Conservation (phyloP, 2,888 invertebrate genomes). For the Azorinus chamasolen region DNA sequence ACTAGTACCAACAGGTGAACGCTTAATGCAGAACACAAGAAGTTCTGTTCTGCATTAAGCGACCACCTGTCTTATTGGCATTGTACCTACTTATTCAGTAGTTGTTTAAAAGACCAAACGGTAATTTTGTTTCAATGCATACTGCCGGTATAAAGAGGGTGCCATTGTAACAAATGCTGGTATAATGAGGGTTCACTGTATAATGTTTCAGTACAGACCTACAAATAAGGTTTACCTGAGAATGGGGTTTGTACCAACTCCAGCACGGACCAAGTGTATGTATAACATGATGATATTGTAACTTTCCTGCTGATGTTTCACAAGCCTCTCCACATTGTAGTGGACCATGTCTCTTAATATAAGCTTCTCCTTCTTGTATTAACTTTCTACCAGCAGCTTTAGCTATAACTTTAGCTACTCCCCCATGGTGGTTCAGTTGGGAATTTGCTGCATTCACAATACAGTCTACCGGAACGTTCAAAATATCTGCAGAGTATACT, state of each 20-base stretch:
- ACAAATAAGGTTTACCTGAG: constrained; percentile 9
- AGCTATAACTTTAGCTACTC: constrained; percentile 43
- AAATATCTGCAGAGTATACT: constrained; percentile 47
- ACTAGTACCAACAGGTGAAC: no score
- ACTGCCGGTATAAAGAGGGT: no score
- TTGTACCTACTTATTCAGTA: no score
- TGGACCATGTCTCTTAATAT: constrained; percentile 18
- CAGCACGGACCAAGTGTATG: constrained; percentile 42
- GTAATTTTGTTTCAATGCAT: no score
- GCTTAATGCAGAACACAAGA: no score
- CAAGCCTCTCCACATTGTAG: constrained; percentile 25
- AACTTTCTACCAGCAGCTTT: constrained; percentile 36
- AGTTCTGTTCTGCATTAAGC: no score
- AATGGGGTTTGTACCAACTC: constrained; percentile 12
- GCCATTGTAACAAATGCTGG: no score
- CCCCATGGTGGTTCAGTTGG: constrained; percentile 42
- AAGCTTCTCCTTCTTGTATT: constrained; percentile 24
- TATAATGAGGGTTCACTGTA: no score
- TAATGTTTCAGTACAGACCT: no score
- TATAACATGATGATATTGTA: constrained; percentile 42
- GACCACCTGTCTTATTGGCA: no score
- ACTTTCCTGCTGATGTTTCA: constrained; percentile 39
- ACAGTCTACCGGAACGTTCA: constrained; percentile 37
- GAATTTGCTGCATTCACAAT: constrained; percentile 62
- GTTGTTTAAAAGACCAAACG: no score